phyloP scores from a whole-genome alignment of 1,140 invertebrate genomes.

The Bombus terrestris region DNA sequence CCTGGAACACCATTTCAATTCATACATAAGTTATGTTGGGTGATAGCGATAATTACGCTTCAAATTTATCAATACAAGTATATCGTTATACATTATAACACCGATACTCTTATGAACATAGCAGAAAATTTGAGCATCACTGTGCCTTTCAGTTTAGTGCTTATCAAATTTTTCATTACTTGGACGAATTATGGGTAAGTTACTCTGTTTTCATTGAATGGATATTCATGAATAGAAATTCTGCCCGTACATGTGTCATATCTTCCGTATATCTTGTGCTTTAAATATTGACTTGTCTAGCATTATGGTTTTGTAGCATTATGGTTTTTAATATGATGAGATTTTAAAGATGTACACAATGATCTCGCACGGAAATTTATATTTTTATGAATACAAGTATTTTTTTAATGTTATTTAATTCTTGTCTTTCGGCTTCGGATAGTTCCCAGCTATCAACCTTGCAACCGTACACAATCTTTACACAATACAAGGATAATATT shows the following conservation, averaged over 20 bases:
- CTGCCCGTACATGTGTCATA: rapidly evolving
- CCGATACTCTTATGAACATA: neutral
- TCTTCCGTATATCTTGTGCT: neutral
- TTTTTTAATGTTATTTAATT: too few relatives aligned
- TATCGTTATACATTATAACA: slow-evolving; percentile 15
- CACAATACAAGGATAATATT: too few relatives aligned
- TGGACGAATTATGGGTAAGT: neutral
- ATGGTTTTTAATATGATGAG: neutral
- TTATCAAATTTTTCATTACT: neutral
- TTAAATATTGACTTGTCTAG: neutral
- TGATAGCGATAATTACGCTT: neutral
- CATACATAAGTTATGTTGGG: slow-evolving; percentile 12
- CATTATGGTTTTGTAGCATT: neutral
- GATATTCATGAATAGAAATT: neutral
- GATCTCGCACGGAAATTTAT: too few relatives aligned
- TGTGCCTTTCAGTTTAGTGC: slow-evolving; percentile 19
- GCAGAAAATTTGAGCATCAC: slow-evolving; percentile 44
- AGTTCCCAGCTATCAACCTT: rapidly evolving
- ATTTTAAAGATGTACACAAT: neutral
- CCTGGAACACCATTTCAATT: slow-evolving; percentile 19
- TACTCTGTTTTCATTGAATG: neutral
- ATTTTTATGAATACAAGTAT: too few relatives aligned
- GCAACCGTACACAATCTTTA: too few relatives aligned
- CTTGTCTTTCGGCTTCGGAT: too few relatives aligned
- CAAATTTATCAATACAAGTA: slow-evolving; percentile 46